Percentiles rank a stretch among this genome's conserved stretches.
These are phyloP conservation scores for Suricata suricatta DNA, from an alignment of 2,113 vertebrate genomes.

Conservation along the genomic window DNA sequence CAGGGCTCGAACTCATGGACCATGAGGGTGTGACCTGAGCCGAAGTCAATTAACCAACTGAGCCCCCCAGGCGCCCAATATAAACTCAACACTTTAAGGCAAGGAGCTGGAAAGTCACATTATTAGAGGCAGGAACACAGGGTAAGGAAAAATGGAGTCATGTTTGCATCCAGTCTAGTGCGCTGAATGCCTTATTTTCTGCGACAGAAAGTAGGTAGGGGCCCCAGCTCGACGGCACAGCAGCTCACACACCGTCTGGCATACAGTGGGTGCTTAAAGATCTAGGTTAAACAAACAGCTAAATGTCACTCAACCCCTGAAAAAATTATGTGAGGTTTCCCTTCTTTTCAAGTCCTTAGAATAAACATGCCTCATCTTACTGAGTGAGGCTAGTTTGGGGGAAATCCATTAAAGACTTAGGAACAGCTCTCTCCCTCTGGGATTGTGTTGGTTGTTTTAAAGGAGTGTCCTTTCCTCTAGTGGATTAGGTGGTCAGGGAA, in stretches of 20 bases:
- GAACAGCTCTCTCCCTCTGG: not conserved
- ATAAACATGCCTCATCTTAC: not conserved
- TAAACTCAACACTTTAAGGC: not conserved
- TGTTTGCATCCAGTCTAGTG: not conserved
- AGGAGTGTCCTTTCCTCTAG: not conserved
- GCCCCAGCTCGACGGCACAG: not conserved
- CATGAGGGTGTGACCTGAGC: too few relatives aligned
- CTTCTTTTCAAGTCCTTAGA: not conserved
- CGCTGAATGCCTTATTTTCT: not conserved
- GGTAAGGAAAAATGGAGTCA: not conserved
- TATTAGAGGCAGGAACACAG: not conserved
- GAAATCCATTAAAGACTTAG: not conserved
- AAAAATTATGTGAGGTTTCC: not conserved
- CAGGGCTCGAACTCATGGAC: too few relatives aligned
- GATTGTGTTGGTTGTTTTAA: not conserved
- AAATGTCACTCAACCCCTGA: not conserved
- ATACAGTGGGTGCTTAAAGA: not conserved
- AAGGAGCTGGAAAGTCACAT: not conserved
- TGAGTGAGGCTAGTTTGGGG: not conserved
- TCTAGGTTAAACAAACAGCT: not conserved
- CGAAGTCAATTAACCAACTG: too few relatives aligned
- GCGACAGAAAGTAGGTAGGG: rapidly evolving
- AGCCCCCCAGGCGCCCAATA: too few relatives aligned
- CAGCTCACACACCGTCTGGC: not conserved
- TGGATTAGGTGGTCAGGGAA: not conserved